Conservation (phyloP, 2,797 vertebrate species). For the Anguilla pacifica region DNA sequence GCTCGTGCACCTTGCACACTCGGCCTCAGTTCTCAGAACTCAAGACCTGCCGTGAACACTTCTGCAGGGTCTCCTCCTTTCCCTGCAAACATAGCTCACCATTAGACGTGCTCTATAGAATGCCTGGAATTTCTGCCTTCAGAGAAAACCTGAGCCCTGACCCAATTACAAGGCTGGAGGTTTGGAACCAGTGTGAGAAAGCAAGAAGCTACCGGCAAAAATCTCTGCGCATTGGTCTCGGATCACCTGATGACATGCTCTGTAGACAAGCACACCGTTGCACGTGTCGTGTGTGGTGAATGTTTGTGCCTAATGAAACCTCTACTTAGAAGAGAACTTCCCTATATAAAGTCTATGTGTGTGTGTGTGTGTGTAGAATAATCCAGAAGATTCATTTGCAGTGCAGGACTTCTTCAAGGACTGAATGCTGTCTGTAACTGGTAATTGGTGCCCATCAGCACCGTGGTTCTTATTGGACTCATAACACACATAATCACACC, state of each 20-base stretch:
- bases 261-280: background rate
- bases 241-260: background rate
- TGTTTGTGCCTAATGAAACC: background rate
- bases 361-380: background rate
- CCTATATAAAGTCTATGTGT: background rate
- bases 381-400: background rate
- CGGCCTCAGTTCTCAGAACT: background rate
- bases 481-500: no score
- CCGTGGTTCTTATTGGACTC: background rate
- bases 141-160: background rate
- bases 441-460: background rate
- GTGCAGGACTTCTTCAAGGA: background rate
- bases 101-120: background rate
- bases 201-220: background rate
- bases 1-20: background rate
- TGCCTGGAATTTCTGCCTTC: constrained; percentile 7
- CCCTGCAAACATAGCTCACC: background rate
- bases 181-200: background rate
- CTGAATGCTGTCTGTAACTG: background rate
- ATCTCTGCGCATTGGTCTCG: background rate
- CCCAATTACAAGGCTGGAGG: background rate
- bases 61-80: background rate
- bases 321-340: background rate
- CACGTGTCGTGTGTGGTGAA: background rate
- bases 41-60: background rate